Base-by-base conservation (phyloP, 1,140 invertebrate species). In the Oryctes rhinoceros region DNA sequence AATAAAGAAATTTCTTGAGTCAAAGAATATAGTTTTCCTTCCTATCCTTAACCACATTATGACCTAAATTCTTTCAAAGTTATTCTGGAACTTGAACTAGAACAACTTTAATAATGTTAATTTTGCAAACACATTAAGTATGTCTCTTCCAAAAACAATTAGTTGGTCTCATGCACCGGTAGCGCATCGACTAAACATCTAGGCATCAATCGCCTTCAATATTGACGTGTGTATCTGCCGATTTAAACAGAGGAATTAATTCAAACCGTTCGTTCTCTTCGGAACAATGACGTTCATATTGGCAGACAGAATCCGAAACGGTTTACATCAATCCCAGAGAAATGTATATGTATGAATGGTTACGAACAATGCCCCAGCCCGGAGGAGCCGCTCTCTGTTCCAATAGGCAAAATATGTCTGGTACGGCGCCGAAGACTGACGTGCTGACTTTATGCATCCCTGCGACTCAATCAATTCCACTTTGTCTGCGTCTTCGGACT, bases 341-440 rank as follows among this genome's bases (percentile, higher is more conserved):
- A 53, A 53, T 53, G 49, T 67, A 35, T 67, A 67, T 67, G 65
- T 30, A 24, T 67, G 65, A 67, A 35, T 24, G 1, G 65, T 10
- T 20, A 24, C 10, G 18, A 18, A 67, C 65, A 67, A 67, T 67
- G 65, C 65, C 6, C 24, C 24, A 30, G 24, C 24, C 24, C 2
- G 24, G 30, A 18, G 39, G 9, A 44, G 39, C 39, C 13, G 49
- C 49, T 53, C 39, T 15, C 49, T 53, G 9, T 53, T 67, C 18
- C 65, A 67, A 67, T 67, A 67, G 65, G 65, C 65, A 67, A 67
- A 67, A 67, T 67, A 67, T 67, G 65, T 67, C 65, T 67, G 65
- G 20, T 35, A 35, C 30, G 65, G 65, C 65, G 65, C 65, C 65
- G 65, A 5, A 11, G 65, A 18, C 7, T 20, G n/a, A 20, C 65